Conservation (phyloP, 2,888 invertebrate species). For the Abrostola tripartita region DNA sequence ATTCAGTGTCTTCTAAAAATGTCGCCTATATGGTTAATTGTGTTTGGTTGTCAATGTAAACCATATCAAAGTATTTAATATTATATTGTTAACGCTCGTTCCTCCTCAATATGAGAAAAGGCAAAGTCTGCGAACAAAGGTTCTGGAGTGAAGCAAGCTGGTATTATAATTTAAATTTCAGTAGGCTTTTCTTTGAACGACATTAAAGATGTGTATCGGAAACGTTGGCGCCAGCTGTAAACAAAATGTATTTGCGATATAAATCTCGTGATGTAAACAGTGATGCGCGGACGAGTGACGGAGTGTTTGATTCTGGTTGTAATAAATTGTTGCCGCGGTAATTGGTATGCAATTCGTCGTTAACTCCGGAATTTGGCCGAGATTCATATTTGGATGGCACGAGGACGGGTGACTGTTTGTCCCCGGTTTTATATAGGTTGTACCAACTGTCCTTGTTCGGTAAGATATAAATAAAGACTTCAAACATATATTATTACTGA, state of each 20-base stretch:
- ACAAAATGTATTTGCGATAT: slow-evolving; percentile 53
- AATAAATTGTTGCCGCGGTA: slow-evolving; percentile 44
- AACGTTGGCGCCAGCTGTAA: slow-evolving; percentile 52
- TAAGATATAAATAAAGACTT: not conserved
- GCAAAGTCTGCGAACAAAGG: too few relatives aligned
- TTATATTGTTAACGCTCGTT: too few relatives aligned
- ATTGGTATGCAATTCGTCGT: slow-evolving; percentile 26
- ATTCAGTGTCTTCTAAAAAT: too few relatives aligned
- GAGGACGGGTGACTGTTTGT: slow-evolving; percentile 17
- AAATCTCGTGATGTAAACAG: slow-evolving; percentile 57
- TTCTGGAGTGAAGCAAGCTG: too few relatives aligned
- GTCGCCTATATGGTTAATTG: too few relatives aligned
- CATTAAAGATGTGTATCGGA: slow-evolving; percentile 35
- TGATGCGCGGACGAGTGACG: slow-evolving; percentile 28
- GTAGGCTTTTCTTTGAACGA: slow-evolving; percentile 13
- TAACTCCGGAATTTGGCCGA: slow-evolving; percentile 36
- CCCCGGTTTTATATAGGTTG: slow-evolving; percentile 5
- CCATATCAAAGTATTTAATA: too few relatives aligned
- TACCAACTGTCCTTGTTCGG: not conserved
- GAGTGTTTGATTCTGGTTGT: slow-evolving; percentile 46
- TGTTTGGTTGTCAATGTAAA: too few relatives aligned
- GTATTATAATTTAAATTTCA: not conserved
- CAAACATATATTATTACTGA: too few relatives aligned
- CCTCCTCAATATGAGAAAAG: too few relatives aligned
- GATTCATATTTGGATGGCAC: slow-evolving; percentile 20